Percentiles rank a stretch among this genome's conserved stretches.
Conservation (phyloP, 2,113 vertebrate genomes). For the Corydoras maculifer region DNA sequence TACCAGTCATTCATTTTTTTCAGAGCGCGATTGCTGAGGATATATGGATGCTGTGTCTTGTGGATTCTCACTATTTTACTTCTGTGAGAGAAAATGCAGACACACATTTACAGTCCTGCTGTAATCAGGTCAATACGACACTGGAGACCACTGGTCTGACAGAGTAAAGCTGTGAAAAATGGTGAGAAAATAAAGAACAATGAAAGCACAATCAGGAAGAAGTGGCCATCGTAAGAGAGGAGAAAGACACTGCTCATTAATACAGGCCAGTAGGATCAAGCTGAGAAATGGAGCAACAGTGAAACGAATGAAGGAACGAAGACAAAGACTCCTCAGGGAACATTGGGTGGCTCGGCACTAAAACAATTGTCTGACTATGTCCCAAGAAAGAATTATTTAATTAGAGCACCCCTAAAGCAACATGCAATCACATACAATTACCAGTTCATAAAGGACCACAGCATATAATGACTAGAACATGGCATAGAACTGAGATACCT, state of each 20-base stretch:
- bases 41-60: slow-evolving; percentile 26
- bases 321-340: slow-evolving; percentile 28
- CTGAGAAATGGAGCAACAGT: slow-evolving; percentile 28
- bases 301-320: slow-evolving; percentile 7
- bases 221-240: slow-evolving; percentile 29
- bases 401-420: slow-evolving; percentile 14
- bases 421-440: not conserved
- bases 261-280: slow-evolving; percentile 27
- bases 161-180: slow-evolving; percentile 42
- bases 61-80: slow-evolving; percentile 12
- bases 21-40: slow-evolving; percentile 19
- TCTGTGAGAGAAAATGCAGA: slow-evolving; percentile 13
- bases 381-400: slow-evolving; percentile 4
- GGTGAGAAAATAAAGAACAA: slow-evolving; percentile 42
- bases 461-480: too few species aligned
- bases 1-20: not conserved
- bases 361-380: slow-evolving; percentile 30
- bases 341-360: slow-evolving; percentile 15
- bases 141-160: slow-evolving; percentile 35
- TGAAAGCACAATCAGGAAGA: slow-evolving; percentile 43
- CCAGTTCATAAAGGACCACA: too few species aligned
- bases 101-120: slow-evolving; percentile 10
- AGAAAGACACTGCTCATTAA: slow-evolving; percentile 39
- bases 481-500: too few species aligned
- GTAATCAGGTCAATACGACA: slow-evolving; percentile 43